These are phyloP conservation scores for Coracias cyanogaster DNA, from an alignment of 2,797 vertebrate species.

Conservation along the genomic window DNA sequence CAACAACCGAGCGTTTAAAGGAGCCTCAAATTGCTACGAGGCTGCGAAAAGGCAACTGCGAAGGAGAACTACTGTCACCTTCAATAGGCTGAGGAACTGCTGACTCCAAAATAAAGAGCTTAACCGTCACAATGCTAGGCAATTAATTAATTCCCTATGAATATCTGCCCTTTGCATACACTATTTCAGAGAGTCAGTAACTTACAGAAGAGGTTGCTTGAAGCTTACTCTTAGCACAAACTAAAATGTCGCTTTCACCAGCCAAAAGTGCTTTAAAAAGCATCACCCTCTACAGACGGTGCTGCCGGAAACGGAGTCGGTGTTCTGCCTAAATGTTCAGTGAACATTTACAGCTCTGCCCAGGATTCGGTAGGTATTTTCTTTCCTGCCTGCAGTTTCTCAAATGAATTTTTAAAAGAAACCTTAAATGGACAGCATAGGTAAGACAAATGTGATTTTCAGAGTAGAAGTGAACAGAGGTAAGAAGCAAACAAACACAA, in stretches of 20 bases:
- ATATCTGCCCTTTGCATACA: neutral
- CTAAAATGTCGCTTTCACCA: neutral
- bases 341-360: neutral
- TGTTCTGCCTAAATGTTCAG: neutral
- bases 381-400: neutral
- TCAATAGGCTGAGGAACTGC: neutral
- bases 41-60: neutral
- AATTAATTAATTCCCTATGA: neutral
- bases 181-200: neutral
- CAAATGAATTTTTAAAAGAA: neutral
- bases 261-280: neutral
- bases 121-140: neutral
- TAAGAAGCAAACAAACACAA: neutral
- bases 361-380: neutral
- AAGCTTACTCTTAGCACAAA: neutral
- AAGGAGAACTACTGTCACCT: neutral
- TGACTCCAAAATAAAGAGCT: neutral
- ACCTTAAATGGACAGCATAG: neutral
- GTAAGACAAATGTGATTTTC: neutral
- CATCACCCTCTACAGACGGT: neutral
- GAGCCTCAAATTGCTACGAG: neutral
- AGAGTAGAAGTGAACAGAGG: neutral
- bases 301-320: fast-evolving
- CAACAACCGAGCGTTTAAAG: fast-evolving
- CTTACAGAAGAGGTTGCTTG: neutral